Conservation (phyloP, 1,140 invertebrate genomes). For the Danaus melanippus region DNA sequence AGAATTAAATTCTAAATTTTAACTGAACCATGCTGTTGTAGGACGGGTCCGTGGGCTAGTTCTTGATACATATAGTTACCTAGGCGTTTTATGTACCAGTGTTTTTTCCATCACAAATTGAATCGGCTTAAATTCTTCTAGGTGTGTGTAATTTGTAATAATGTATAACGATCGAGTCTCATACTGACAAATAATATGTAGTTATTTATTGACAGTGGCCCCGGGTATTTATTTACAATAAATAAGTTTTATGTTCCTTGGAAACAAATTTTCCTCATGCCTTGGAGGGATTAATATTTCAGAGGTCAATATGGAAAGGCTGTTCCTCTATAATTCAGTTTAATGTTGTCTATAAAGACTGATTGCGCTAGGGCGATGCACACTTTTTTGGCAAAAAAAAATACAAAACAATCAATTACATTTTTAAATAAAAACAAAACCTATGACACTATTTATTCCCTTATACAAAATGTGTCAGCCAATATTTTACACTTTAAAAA, state of each 20-base stretch:
- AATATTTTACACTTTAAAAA: slow-evolving; percentile 50
- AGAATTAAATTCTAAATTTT: too few relatives aligned
- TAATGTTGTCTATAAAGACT: slow-evolving; percentile 42
- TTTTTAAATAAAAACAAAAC: slow-evolving; percentile 7
- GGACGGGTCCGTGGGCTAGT: too few relatives aligned
- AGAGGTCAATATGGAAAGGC: not conserved
- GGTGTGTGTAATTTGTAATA: too few relatives aligned
- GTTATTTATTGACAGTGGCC: too few relatives aligned
- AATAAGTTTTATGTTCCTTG: not conserved
- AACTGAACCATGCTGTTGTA: too few relatives aligned
- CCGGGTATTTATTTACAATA: not conserved
- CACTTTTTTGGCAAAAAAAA: slow-evolving; percentile 14
- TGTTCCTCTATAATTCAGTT: slow-evolving; percentile 1
- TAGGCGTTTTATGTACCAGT: too few relatives aligned
- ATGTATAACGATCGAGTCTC: too few relatives aligned
- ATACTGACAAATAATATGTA: too few relatives aligned
- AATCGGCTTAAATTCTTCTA: too few relatives aligned
- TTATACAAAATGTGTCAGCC: slow-evolving; percentile 24
- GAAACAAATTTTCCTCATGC: not conserved
- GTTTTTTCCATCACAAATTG: too few relatives aligned
- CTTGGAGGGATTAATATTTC: slow-evolving; percentile 10
- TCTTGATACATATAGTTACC: too few relatives aligned
- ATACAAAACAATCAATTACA: slow-evolving; percentile 5
- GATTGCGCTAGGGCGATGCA: slow-evolving; percentile 37
- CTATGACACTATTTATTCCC: slow-evolving; percentile 13